Conservation (phyloP, 1,140 invertebrate species). For the Tetragonula clypearis region DNA sequence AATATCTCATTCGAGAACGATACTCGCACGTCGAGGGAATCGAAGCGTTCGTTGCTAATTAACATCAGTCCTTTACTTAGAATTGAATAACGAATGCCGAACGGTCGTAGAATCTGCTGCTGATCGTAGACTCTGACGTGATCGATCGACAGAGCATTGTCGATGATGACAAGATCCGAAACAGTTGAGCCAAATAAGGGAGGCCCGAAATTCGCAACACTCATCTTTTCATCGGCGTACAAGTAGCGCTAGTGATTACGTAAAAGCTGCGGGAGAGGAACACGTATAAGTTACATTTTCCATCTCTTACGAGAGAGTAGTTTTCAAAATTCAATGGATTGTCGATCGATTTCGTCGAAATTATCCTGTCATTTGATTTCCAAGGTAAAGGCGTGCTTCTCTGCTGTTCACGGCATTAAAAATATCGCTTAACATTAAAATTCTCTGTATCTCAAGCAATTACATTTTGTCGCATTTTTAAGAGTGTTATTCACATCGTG, state of each 20-base stretch:
- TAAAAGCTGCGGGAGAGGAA: not conserved
- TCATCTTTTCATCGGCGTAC: not conserved
- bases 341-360: not conserved
- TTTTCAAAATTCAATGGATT: not conserved
- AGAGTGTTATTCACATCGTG: not conserved
- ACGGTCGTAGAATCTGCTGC: not conserved
- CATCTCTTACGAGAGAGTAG: not conserved
- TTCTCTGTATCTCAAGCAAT: not conserved
- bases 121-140: not conserved
- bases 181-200: not conserved
- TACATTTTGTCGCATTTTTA: not conserved
- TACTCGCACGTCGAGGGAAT: not conserved
- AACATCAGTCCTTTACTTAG: constrained; percentile 41
- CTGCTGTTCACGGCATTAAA: not conserved
- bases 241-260: not conserved
- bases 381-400: not conserved
- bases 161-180: constrained; percentile 34
- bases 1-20: constrained; percentile 4
- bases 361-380: not conserved
- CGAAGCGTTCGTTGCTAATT: constrained; percentile 35
- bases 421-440: not conserved
- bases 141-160: constrained; percentile 41
- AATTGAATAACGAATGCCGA: not conserved
- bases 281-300: not conserved
- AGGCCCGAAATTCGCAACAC: not conserved